These are phyloP conservation scores for Gortyna flavago DNA, from an alignment of 2,888 invertebrate genomes.

Conservation along the genomic window DNA sequence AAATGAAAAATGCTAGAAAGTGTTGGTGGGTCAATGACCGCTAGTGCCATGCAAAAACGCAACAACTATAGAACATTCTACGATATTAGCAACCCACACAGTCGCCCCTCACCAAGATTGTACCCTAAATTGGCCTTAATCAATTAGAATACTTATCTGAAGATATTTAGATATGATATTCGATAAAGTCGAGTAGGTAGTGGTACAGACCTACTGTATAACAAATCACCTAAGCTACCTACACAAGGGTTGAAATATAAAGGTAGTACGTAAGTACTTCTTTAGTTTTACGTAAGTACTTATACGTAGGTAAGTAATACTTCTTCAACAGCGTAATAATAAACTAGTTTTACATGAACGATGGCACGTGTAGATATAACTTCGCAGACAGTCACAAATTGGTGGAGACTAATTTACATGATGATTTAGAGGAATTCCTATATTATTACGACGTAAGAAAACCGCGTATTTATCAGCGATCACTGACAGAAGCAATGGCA, in stretches of 20 bases:
- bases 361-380: constrained; percentile 14
- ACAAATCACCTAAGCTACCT: not conserved
- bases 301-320: too few relatives aligned
- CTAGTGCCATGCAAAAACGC: not conserved
- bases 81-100: not conserved
- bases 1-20: not conserved
- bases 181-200: not conserved
- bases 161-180: not conserved
- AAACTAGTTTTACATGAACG: constrained; percentile 6
- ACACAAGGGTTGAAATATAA: constrained; percentile 4
- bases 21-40: not conserved
- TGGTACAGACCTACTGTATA: not conserved
- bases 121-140: not conserved
- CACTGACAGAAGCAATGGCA: not conserved
- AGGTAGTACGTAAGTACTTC: not conserved
- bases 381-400: not conserved
- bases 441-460: not conserved
- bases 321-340: not conserved
- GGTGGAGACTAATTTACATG: constrained; percentile 13
- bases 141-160: not conserved
- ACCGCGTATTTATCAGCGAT: not conserved
- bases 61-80: not conserved
- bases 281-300: not conserved
- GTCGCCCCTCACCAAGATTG: not conserved
- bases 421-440: constrained; percentile 6